Evolutionary conservation across 2,888 invertebrate genomes (phyloP), one percentile per base, ranked within the genome.

Genomic region (Mythimna ferrago): DNA sequence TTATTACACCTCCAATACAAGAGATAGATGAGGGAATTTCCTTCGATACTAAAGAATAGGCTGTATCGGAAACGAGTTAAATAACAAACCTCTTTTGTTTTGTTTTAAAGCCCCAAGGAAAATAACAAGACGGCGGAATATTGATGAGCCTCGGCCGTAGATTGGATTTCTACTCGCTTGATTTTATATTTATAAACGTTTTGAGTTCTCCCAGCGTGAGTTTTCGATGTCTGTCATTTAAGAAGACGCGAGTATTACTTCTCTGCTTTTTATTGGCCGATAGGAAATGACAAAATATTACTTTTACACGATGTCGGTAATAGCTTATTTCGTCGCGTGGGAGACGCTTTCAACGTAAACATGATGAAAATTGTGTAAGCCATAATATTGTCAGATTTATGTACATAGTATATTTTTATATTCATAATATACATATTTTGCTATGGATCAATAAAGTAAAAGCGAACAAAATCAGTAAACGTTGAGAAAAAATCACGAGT

Each of bases 1-100:
- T 86, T 85, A 86, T 86, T 85, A 86, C 73, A 83, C 80, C 77
- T 85, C 76, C 82, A 65, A 72, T 73, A 83, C 85, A 85, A 83
- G 75, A 86, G 82, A 81, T 86, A 92, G 90, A 91, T 91, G 89
- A 92, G 94, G 92, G 94, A 95, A 95, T 95, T 95, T 94, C 92
- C 92, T 93, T 86, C 92, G 91, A 93, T 94, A 94, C 94, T 93
- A 91, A 92, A 88, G 91, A 90, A 89, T 90, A 91, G 93, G 94
- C 93, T 89, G 93, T 95, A 96, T 96, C 95, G 95, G 95, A 96
- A 96, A 96, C 93, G 94, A 95, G 95, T 95, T 94, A 95, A 95
- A 94, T 94, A 94, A 94, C 92, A 91, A 89, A 92, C 91, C 94
- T 92, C 94, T 93, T 94, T 94, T 93, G 94, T 92, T 92, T 93